Base-by-base conservation (phyloP, 2,113 vertebrate species). In the Macquaria ambigua region DNA sequence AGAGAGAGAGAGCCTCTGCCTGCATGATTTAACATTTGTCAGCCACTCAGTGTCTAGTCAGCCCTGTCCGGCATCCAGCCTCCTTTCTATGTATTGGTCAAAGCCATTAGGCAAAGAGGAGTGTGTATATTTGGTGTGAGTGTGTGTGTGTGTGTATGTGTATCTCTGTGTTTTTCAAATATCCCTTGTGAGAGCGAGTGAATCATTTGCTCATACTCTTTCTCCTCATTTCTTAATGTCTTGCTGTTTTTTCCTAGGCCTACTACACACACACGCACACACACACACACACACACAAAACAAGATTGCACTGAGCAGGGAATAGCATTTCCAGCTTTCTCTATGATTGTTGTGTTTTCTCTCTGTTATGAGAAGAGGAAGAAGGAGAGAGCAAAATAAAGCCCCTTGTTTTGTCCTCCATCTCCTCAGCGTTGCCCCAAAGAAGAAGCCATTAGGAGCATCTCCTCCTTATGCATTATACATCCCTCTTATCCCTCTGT, bases 21-120 rank as follows among this genome's bases (percentile, higher is more conserved):
- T 89, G 91, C 90, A 91, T 94, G 92, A 95, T 95, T 94, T 95
- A 93, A 94, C 91, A 94, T 94, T 93, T 93, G 91, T 93, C 93
- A 94, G 91, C 91, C 92, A 90, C 92, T 93, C 91, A 90, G 83
- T 92, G 89, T 93, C 91, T 91, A 89, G 86, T 89, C 92, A 92
- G 86, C 86, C 87, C 89, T 92, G 92, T 92, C 92, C 87, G 70
- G 89, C 85, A 83, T 90, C 83, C 81, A 89, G 58, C 81, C 87
- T 87, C 77, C 80, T 94, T 93, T 93, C 90, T 91, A 79, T 90
- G 88, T 92, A 90, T 92, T 92, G 89, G 89, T 93, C 92, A 91
- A 89, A 92, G 77, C 89, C 87, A 92, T 95, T 93, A 93, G 79
- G 87, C 81, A 91, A 89, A 90, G 55, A 83, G 82, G 70, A 62